Conservation (phyloP, 2,888 invertebrate species). For the Brachyptera risi region DNA sequence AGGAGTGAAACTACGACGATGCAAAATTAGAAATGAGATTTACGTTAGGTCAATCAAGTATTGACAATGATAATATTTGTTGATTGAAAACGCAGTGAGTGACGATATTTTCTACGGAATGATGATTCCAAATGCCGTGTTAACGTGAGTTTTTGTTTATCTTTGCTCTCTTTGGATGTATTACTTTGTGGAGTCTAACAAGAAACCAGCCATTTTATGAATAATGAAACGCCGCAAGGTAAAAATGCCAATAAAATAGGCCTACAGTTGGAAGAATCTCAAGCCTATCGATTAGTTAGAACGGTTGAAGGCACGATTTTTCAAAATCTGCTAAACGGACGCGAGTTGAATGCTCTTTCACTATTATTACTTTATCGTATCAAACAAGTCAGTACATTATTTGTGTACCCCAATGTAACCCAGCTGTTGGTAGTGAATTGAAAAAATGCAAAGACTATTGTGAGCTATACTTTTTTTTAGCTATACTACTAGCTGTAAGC, state of each 20-base stretch:
- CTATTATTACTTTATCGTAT: too few species aligned
- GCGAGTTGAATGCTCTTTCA: too few species aligned
- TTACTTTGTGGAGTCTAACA: background rate
- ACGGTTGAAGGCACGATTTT: too few species aligned
- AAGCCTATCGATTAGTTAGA: too few species aligned
- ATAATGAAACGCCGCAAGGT: background rate
- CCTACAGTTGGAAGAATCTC: too few species aligned
- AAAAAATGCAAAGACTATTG: too few species aligned
- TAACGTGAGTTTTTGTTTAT: background rate
- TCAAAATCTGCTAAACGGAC: too few species aligned
- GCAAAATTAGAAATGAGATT: conserved; percentile 2
- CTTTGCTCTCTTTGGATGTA: background rate
- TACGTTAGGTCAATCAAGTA: conserved; percentile 4
- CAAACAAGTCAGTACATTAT: too few species aligned
- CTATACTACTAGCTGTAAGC: too few species aligned
- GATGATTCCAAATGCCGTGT: background rate
- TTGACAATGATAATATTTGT: conserved; percentile 2
- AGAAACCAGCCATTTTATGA: background rate
- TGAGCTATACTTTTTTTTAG: too few species aligned
- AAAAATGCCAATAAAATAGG: background rate
- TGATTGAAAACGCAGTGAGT: background rate
- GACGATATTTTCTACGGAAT: background rate
- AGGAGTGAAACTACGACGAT: background rate
- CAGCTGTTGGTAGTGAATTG: too few species aligned
- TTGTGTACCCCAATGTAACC: too few species aligned